Evolutionary conservation across 2,888 invertebrate genomes (phyloP), one percentile per base, ranked within the genome.

Genomic region (Conomelus anceps): DNA sequence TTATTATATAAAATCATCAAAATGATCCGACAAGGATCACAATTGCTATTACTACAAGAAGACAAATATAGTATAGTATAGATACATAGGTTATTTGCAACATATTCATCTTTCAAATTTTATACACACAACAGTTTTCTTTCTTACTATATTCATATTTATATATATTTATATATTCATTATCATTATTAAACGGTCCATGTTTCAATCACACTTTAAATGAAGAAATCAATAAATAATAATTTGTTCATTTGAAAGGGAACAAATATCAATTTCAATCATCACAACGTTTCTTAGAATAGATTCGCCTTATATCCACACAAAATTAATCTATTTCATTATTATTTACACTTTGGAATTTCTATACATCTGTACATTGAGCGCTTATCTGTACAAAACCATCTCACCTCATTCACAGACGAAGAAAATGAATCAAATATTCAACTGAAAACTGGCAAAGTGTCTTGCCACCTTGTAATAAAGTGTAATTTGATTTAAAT

Each of bases 1-100:
- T 89, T 89, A 89, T 89, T 89, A 88, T 41, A 84, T 88, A 89
- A 89, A 89, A 88, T 89, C 88, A 88, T 89, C 89, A 88, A 89
- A 89, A 86, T 86, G 86, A 86, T 26, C 86, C 24, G 86, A 63
- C 63, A 63, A 63, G 86, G 86, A 86, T 86, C 86, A 86, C 29
- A 24, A 23, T 85, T 86, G n/a, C 86, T 86, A 86, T 86, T 29
- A 86, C 86, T 86, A 86, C 86, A 86, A 86, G 86, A 86, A 86
- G 86, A 86, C 86, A 86, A 86, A 86, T 63, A 63, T 63, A 63
- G 63, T 63, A 63, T 86, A 86, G 24, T 86, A 86, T 86, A 86
- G 86, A 29, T 86, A 86, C 86, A 86, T 86, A 86, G 86, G 86
- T 86, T 86, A 86, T 86, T 86, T 86, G 86, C 86, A 86, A 86